Base-by-base conservation (phyloP, 2,797 vertebrate species). In the Tamandua tetradactyla region DNA sequence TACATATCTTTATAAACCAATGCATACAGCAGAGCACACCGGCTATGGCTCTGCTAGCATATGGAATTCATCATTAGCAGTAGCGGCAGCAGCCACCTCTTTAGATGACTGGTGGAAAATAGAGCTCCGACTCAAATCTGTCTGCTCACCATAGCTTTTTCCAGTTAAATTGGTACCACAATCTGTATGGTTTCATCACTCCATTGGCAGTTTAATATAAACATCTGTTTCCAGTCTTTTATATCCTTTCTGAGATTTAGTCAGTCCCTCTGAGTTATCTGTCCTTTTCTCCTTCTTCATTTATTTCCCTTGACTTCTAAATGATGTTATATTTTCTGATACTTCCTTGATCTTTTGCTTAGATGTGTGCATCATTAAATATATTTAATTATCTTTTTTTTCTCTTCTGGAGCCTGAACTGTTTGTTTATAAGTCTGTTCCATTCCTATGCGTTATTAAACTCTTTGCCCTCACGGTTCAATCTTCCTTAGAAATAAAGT, bases 51-150 rank as follows among this genome's bases (percentile, higher is more conserved):
- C 95, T 85, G 92, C 96, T 97, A 98, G 98, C 98, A 98, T 98
- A 98, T 98, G 98, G 98, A 97, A 97, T 97, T 98, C 98, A 98
- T 98, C 98, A 98, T 97, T 98, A 98, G 96, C 97, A 97, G 98
- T 66, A 97, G 95, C 90, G 96, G 97, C 97, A 98, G 90, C 97
- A 98, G 98, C 96, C 78, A 97, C 97, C 97, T 96, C 97, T 95
- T 97, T 0, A 93, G 95, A 2, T 94, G 94, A 49, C 96, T 97
- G 96, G 97, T 98, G 97, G 96, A 96, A 96, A 97, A 95, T 89
- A 44, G 97, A 97, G 94, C 96, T 97, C 91, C 96, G 94, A 72
- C 30, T 47, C 35, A 12, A 8, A 97, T 92, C 92, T 95, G 94
- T 96, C 91, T 97, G 74, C 96, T 84, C 3, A 0, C 96, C 7